Percentiles rank a stretch among this genome's conserved stretches.
phyloP scores from a whole-genome alignment of 1,140 invertebrate species.

The Euglossa dilemma region DNA sequence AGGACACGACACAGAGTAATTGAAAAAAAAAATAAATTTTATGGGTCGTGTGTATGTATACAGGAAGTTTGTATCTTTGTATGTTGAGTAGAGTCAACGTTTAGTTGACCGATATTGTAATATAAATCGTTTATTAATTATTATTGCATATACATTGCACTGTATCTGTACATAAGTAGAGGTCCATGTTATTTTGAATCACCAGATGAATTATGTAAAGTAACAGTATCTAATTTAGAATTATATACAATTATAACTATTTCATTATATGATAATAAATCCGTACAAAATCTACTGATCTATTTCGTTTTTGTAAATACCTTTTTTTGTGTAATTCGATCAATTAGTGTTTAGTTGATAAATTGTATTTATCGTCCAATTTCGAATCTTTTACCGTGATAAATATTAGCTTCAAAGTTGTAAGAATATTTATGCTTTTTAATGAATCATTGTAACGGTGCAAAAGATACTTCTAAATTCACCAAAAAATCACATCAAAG shows the following conservation, averaged over 20 bases:
- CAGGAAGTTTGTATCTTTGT: conserved; percentile 81
- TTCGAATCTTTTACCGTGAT: neutral
- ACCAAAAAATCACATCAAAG: neutral
- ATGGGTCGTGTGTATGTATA: conserved; percentile 72
- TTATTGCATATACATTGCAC: conserved; percentile 81
- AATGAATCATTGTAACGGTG: neutral
- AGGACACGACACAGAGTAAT: conserved; percentile 66
- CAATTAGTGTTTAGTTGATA: neutral
- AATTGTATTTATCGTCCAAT: neutral
- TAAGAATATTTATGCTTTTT: conserved; percentile 14
- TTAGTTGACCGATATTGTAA: conserved; percentile 71
- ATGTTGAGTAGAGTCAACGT: conserved; percentile 76
- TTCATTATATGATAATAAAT: conserved; percentile 79
- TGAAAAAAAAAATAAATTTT: conserved; percentile 48
- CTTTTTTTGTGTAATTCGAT: conserved; percentile 25
- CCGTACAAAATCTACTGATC: conserved; percentile 74
- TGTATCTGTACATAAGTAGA: conserved; percentile 81
- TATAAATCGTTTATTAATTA: conserved; percentile 79
- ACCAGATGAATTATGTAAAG: conserved; percentile 80
- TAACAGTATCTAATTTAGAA: conserved; percentile 81
- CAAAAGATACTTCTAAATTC: neutral
- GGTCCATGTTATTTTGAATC: conserved; percentile 81
- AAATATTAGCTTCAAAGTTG: conserved; percentile 1
- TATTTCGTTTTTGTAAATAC: conserved; percentile 50
- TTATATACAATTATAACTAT: conserved; percentile 81